These are phyloP conservation scores for Epizoanthus ramosus DNA, from an alignment of 92 coral and sea anemone species.

Conservation along the genomic window DNA sequence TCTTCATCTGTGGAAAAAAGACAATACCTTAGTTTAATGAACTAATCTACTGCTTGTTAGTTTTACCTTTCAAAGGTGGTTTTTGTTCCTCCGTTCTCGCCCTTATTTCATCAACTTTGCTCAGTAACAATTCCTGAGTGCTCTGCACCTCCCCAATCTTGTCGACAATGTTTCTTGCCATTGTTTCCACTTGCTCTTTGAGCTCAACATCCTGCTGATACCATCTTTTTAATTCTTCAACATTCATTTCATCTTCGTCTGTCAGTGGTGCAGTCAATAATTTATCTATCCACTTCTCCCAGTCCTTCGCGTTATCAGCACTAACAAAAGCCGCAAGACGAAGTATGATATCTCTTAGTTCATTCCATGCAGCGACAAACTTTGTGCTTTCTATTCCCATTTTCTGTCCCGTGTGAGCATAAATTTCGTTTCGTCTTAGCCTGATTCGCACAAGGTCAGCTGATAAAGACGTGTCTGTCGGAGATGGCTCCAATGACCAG, in stretches of 20 bases:
- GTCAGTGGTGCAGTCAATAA: constrained; percentile 20
- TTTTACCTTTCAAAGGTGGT: constrained; percentile 16
- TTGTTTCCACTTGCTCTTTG: background rate
- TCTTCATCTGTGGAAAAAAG: no score
- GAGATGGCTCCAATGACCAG: constrained; percentile 12
- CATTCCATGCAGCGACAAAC: constrained; percentile 10
- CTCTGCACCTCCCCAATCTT: constrained; percentile 5
- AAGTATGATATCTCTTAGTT: background rate
- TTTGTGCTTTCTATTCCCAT: constrained; percentile 9
- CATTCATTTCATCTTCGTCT: constrained; percentile 19
- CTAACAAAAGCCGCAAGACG: constrained; percentile 20
- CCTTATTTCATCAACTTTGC: background rate
- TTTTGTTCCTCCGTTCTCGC: background rate
- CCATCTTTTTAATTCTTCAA: constrained; percentile 9
- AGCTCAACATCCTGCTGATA: constrained; percentile 9
- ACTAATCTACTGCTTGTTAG: no score
- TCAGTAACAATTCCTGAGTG: background rate
- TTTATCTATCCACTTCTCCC: constrained; percentile 15
- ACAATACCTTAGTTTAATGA: no score
- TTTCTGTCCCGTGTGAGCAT: constrained; percentile 17
- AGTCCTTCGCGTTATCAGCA: constrained; percentile 3
- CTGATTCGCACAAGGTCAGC: constrained; percentile 33
- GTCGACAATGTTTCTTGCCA: background rate
- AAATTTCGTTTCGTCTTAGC: constrained; percentile 17
- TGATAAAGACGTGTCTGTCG: constrained; percentile 7